Evolutionary conservation across 2,888 invertebrate species (phyloP).

Genomic region (Drosophila percnosoma): DNA sequence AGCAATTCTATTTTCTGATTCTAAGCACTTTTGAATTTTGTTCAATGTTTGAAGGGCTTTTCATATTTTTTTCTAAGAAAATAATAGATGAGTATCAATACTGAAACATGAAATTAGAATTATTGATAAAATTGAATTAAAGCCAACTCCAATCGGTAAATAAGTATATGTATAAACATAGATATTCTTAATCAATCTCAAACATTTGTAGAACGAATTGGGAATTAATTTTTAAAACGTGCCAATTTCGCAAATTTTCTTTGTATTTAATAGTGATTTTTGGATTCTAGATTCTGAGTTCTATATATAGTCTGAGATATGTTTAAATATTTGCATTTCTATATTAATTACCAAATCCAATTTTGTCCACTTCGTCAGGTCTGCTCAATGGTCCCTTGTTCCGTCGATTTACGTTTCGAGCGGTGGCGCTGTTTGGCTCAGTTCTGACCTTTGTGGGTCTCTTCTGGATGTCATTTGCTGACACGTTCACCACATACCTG

Average conservation of each 20-base stretch:
- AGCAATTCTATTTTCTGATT: neutral
- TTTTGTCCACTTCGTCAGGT: constrained; percentile 56
- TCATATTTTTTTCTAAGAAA: neutral
- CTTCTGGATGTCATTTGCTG: constrained; percentile 87
- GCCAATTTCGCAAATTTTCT: too few species aligned
- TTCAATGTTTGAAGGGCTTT: neutral
- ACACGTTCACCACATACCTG: constrained; percentile 88
- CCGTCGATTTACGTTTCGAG: constrained; percentile 88
- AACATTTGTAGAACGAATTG: too few species aligned
- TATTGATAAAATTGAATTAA: neutral
- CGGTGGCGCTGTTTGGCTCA: constrained; percentile 88
- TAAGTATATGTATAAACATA: neutral
- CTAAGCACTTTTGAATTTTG: neutral
- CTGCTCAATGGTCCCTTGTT: constrained; percentile 90
- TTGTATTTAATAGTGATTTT: too few species aligned
- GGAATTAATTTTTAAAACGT: too few species aligned
- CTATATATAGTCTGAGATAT: neutral
- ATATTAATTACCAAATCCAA: neutral
- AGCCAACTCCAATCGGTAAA: neutral
- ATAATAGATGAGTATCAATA: neutral
- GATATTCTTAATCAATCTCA: neutral
- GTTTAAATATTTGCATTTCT: neutral
- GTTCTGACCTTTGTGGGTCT: constrained; percentile 87
- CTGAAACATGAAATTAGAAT: neutral
- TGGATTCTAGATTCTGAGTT: neutral